Conservation (phyloP, 2,888 invertebrate species). For the Eristalinus sepulchralis region DNA sequence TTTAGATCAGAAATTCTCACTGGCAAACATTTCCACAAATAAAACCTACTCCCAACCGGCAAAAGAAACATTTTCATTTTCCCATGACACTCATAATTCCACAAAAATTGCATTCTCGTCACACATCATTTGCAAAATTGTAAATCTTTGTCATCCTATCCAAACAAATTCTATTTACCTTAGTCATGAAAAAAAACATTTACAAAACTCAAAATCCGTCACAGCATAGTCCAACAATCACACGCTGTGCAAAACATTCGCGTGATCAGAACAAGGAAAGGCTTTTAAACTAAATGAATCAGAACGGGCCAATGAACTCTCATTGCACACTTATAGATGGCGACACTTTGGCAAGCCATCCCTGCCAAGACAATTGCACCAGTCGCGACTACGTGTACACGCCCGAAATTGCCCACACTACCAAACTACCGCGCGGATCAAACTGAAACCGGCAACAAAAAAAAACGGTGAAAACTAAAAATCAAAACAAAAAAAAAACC, state of each 20-base stretch:
- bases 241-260: background rate
- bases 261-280: constrained; percentile 15
- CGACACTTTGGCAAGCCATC: constrained; percentile 58
- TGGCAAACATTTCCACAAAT: background rate
- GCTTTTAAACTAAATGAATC: constrained; percentile 35
- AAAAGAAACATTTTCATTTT: background rate
- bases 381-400: background rate
- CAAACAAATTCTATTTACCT: constrained; percentile 46
- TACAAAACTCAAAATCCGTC: constrained; percentile 16
- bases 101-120: background rate
- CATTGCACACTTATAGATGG: constrained; percentile 34
- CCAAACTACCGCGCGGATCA: background rate
- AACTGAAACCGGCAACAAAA: constrained; percentile 10
- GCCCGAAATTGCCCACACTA: too few species aligned
- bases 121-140: constrained; percentile 25
- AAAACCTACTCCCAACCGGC: background rate
- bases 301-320: constrained; percentile 62
- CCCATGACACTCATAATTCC: background rate
- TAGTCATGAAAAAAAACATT: background rate
- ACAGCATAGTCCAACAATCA: constrained; percentile 1
- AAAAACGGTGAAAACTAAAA: constrained; percentile 25
- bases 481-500: constrained; percentile 12
- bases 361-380: constrained; percentile 39
- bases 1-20: too few species aligned
- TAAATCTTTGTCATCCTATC: constrained; percentile 13